Evolutionary conservation across 2,888 invertebrate species (phyloP).

Genomic region (Syritta pipiens): DNA sequence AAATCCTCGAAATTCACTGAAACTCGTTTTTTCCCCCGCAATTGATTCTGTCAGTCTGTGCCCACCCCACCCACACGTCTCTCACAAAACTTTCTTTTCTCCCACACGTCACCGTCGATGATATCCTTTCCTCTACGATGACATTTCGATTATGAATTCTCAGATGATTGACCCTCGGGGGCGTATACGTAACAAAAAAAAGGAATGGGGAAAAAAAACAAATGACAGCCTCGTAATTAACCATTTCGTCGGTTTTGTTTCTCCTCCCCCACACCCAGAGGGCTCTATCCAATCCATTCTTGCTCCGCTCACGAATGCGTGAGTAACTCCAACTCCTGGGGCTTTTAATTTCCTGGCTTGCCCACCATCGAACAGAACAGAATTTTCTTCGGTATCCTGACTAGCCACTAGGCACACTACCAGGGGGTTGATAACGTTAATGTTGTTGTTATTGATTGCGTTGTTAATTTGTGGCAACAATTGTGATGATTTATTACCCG

Average conservation of each 20-base stretch:
- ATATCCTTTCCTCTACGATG: neutral
- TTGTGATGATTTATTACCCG: constrained; percentile 56
- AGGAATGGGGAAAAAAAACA: too few relatives aligned
- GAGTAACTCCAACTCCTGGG: neutral
- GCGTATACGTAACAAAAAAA: constrained; percentile 29
- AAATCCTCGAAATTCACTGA: too few relatives aligned
- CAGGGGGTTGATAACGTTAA: constrained; percentile 35
- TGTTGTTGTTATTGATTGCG: constrained; percentile 51
- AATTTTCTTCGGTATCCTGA: too few relatives aligned
- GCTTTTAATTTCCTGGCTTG: neutral
- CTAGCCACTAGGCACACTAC: neutral
- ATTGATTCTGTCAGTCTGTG: too few relatives aligned
- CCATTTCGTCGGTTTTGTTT: neutral
- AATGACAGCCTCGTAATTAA: constrained; percentile 44
- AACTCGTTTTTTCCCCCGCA: too few relatives aligned
- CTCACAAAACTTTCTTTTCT: too few relatives aligned
- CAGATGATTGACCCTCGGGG: constrained; percentile 21
- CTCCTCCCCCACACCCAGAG: neutral
- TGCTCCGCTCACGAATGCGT: constrained; percentile 24
- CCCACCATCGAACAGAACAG: too few relatives aligned
- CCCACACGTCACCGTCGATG: too few relatives aligned
- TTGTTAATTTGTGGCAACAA: constrained; percentile 63
- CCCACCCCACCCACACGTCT: neutral
- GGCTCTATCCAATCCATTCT: too few relatives aligned
- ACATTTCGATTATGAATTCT: constrained; percentile 30